Conservation (phyloP, 2,113 vertebrate species). For the Microtus montanus region DNA sequence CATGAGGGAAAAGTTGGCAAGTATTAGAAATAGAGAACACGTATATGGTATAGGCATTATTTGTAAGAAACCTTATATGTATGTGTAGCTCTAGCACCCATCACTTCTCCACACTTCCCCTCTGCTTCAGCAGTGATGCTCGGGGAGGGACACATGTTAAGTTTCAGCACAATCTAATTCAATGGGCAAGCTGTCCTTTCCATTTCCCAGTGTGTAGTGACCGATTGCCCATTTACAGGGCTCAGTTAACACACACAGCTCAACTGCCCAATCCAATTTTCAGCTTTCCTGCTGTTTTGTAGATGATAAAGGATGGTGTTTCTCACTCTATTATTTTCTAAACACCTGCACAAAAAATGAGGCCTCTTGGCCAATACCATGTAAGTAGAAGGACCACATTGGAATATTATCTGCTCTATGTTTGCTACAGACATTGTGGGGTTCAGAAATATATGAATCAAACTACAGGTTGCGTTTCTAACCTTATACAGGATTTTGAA, state of each 20-base stretch:
- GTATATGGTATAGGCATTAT: too few species aligned
- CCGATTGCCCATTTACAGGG: not conserved
- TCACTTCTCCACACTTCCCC: not conserved
- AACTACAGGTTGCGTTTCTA: not conserved
- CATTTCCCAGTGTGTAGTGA: not conserved
- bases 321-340: not conserved
- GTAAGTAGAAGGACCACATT: not conserved
- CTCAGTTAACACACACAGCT: not conserved
- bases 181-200: not conserved
- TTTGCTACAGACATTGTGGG: not conserved
- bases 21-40: not conserved
- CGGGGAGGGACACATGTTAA: not conserved
- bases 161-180: not conserved
- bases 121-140: not conserved
- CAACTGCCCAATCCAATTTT: not conserved
- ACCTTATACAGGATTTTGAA: not conserved
- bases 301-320: not conserved
- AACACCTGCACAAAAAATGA: not conserved
- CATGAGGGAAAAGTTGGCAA: not conserved
- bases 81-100: not conserved
- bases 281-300: not conserved
- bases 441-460: not conserved
- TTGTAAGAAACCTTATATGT: too few species aligned
- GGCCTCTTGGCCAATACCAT: not conserved
- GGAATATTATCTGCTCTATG: not conserved